Base-by-base conservation (phyloP, 1,140 invertebrate species). In the Drosophila albomicans region DNA sequence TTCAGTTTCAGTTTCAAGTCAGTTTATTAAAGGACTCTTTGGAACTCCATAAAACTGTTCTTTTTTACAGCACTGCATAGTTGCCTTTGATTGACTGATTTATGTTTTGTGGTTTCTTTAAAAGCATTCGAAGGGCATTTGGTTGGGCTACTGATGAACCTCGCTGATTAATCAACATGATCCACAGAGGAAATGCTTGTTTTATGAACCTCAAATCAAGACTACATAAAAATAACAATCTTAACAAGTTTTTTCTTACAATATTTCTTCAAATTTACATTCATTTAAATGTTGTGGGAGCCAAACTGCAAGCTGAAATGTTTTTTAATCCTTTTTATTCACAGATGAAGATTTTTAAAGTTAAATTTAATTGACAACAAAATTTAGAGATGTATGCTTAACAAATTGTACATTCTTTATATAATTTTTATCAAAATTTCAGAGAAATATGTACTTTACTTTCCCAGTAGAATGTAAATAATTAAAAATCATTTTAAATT, bases 11-110 rank as follows among this genome's bases (percentile, higher is more conserved):
- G 3, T 20, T 57, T 41, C 1, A 32, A 4, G 25, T 11, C 10
- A 77, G 84, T 80, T 80, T 88, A 87, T 87, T 87, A 87, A 87
- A 87, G 82, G 82, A 88, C 73, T 54, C 56, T 61, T 13, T 28
- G 10, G 25, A 15, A 52, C 54, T 82, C 80, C 63, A 79, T 82
- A 88, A 79, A 82, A 76, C 61, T 68, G 51, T 69, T 78, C 5
- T 56, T 20, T 11, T 78, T 82, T 78, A 79, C n/a, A 35, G 16
- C 41, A 35, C 7, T 20, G 28, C 6, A 20, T 8, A 30, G 51
- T 54, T n/a, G 1, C 32, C 54, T 11, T 3, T 62, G 65, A 74
- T 69, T 61, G 70, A 66, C 57, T 59, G 70, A 73, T 73, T 73
- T 74, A 69, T 74, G 71, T 32, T 13, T 10, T 13, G 35, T 25